A percentile compares a stretch with the other conserved stretches of the same genome.
Evolutionary conservation across 2,888 invertebrate genomes (phyloP).

Genomic region (Acleris emargana): DNA sequence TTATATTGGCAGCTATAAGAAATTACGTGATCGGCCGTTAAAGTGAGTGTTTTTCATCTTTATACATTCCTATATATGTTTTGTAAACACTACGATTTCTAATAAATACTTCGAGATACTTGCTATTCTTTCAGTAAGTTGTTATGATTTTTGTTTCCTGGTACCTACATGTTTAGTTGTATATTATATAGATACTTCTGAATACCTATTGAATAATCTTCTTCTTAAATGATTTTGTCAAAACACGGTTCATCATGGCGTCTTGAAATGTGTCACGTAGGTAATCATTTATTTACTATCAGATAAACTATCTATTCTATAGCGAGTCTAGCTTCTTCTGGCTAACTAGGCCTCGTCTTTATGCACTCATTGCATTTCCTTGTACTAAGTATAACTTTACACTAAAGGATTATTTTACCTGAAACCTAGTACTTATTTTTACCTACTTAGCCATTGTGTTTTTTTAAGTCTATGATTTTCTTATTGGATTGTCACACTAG

Average conservation of each 20-base stretch:
- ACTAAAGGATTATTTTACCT: too few relatives aligned
- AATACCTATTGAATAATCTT: background rate
- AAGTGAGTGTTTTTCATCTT: conserved; percentile 56
- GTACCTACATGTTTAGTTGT: background rate
- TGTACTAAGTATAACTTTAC: too few relatives aligned
- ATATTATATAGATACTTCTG: background rate
- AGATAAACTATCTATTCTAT: conserved; percentile 14
- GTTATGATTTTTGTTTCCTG: conserved; percentile 7
- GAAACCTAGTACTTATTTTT: too few relatives aligned
- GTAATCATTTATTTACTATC: conserved; percentile 13
- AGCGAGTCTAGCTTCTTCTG: too few relatives aligned
- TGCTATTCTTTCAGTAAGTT: conserved; percentile 6
- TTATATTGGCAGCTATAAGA: conserved; percentile 72
- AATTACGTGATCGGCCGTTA: conserved; percentile 63
- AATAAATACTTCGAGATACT: conserved; percentile 1
- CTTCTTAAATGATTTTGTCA: background rate
- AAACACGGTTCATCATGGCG: conserved; percentile 2
- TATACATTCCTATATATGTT: conserved; percentile 8
- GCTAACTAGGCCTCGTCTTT: background rate
- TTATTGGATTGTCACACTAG: too few relatives aligned
- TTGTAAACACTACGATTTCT: conserved; percentile 25
- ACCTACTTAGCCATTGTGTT: too few relatives aligned
- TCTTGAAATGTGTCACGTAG: conserved; percentile 6
- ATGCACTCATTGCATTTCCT: background rate
- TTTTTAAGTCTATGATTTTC: too few relatives aligned